Evolutionary conservation across 1,140 invertebrate species (phyloP).

Genomic region (Nixonia krombeini): DNA sequence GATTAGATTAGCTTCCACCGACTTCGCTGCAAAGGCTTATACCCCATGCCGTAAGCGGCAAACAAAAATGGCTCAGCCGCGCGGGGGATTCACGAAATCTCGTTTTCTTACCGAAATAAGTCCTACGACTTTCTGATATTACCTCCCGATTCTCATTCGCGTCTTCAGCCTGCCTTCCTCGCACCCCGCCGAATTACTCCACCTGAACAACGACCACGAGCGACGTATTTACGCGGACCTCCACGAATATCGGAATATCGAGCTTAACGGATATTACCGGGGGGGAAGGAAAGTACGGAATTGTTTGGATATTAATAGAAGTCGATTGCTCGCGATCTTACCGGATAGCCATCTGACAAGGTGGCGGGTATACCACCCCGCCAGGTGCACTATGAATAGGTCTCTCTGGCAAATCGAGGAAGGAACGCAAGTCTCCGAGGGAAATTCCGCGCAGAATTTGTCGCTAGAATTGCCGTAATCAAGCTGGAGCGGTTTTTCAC

Average conservation of each 20-base stretch:
- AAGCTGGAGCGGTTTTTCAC: too few species aligned
- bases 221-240: slow-evolving; percentile 14
- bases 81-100: slow-evolving; percentile 51
- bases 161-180: slow-evolving; percentile 15
- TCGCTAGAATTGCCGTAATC: too few species aligned
- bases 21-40: slow-evolving; percentile 63
- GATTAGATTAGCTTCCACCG: slow-evolving; percentile 65
- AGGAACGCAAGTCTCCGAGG: too few species aligned
- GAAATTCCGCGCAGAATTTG: too few species aligned
- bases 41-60: slow-evolving; percentile 59
- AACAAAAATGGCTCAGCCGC: slow-evolving; percentile 63
- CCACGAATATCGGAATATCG: neutral
- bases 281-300: neutral
- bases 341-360: too few species aligned
- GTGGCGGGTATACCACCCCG: too few species aligned
- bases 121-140: slow-evolving; percentile 46
- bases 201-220: slow-evolving; percentile 12
- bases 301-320: neutral
- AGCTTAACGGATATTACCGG: neutral
- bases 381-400: too few species aligned
- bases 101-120: slow-evolving; percentile 48
- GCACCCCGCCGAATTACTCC: slow-evolving; percentile 14
- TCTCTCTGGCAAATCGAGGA: too few species aligned
- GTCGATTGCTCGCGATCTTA: neutral
- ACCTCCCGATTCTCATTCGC: slow-evolving; percentile 45